Base-by-base conservation (phyloP, 2,113 vertebrate genomes). In the Rousettus leschenaultii region DNA sequence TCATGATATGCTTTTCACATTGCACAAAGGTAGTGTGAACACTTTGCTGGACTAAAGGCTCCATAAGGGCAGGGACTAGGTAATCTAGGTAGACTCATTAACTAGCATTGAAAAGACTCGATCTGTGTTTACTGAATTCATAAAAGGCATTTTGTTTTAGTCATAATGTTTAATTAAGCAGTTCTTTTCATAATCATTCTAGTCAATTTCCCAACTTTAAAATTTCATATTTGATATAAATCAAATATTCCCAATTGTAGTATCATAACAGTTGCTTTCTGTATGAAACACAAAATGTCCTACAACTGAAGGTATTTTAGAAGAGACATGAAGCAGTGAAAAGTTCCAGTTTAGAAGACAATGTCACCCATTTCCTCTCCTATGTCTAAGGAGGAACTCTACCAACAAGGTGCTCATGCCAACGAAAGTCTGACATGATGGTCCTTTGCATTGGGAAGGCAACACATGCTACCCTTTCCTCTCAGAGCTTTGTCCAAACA, bases 391-490 rank as follows among this genome's bases (percentile, higher is more conserved):
- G 7, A 53, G 48, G 51, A 55, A 30, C 70, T 68, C 63, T 6
- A 22, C 26, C 66, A 43, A 35, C 13, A 11, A 78, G 40, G 63
- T 68, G 22, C 59, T 51, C 77, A 21, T 1, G 16, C 51, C 13
- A 11, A 1, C 18, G 1, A 33, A 53, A 22, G 26, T 0, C 21
- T 35, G 14, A 53, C n/a, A 5, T 0, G 0, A n/a, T 0, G 19
- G 68, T 40, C 40, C 59, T 57, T 40, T 16, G 71, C 43, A 0
- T 57, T 6, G 4, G 30, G 33, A 59, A 78, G 57, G 43, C 13
- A 28, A 59, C 35, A 22, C 21, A 3, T 6, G 15, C 6, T 26
- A 43, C 51, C 40, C 51, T 45, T 75, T 53, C 77, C 57, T n/a
- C 70, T 61, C 91, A 66, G 53, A 85, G 68, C 40, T 70, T 24